Conservation (phyloP, 2,888 invertebrate genomes). For the Timema cristinae region DNA sequence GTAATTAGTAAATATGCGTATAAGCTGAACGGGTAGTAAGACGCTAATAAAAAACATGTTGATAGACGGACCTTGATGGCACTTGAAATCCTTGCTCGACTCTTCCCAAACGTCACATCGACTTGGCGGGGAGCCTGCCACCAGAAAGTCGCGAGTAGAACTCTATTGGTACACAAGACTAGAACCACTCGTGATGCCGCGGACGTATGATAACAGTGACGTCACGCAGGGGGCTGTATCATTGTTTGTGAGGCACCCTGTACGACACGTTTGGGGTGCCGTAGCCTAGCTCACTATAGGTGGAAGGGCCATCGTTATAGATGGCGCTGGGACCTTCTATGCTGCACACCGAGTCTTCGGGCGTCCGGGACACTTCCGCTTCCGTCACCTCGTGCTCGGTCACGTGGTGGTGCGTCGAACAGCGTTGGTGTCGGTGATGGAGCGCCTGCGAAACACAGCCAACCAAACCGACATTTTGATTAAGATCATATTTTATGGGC, state of each 20-base stretch:
- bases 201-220: constrained; percentile 26
- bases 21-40: too few species aligned
- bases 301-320: constrained; percentile 42
- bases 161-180: constrained; percentile 5
- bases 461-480: too few species aligned
- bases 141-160: background rate
- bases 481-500: too few species aligned
- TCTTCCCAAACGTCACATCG: too few species aligned
- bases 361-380: constrained; percentile 78
- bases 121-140: background rate
- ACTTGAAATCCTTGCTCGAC: too few species aligned
- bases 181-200: constrained; percentile 27
- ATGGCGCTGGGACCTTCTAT: constrained; percentile 65
- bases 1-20: too few species aligned
- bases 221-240: constrained; percentile 27
- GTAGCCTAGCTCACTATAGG: constrained; percentile 35
- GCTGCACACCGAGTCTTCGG: constrained; percentile 88
- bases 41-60: too few species aligned
- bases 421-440: constrained; percentile 60
- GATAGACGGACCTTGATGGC: too few species aligned
- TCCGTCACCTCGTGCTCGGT: constrained; percentile 59
- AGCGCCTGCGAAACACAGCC: constrained; percentile 57
- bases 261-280: constrained; percentile 29
- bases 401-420: constrained; percentile 45
- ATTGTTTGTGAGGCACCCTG: constrained; percentile 28